Percentiles rank a stretch among this genome's conserved stretches.
phyloP scores from a whole-genome alignment of 2,113 vertebrate species.

The Lynx canadensis region DNA sequence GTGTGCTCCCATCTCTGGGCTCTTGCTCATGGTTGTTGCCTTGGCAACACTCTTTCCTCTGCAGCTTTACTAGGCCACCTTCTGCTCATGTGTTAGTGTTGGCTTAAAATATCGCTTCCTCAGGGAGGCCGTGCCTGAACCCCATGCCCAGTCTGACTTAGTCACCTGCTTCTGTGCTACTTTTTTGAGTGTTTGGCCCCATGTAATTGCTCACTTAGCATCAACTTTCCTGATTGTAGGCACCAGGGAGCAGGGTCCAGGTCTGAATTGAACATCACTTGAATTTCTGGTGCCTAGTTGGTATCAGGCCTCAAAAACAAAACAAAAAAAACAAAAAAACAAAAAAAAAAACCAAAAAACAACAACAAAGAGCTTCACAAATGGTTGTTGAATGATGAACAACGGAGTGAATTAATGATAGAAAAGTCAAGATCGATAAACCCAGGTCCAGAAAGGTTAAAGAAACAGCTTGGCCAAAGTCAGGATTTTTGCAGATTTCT shows the following conservation, averaged over 20 bases:
- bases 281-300: neutral
- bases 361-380: neutral
- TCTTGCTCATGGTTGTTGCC: neutral
- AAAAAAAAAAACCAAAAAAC: neutral
- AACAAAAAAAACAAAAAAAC: too few species aligned
- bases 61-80: neutral
- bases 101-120: conserved; percentile 40
- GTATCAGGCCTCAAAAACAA: neutral
- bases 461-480: neutral
- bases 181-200: neutral
- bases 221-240: neutral
- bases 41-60: neutral
- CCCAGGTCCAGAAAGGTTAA: neutral
- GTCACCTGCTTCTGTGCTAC: neutral
- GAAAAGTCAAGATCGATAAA: neutral
- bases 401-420: neutral
- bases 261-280: too few species aligned
- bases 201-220: too few species aligned
- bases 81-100: neutral
- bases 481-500: neutral
- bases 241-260: neutral
- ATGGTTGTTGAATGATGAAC: neutral
- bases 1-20: neutral
- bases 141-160: neutral
- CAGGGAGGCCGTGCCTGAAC: neutral